phyloP scores from a whole-genome alignment of 1,140 invertebrate genomes.

The Dolichoris vasculosae region DNA sequence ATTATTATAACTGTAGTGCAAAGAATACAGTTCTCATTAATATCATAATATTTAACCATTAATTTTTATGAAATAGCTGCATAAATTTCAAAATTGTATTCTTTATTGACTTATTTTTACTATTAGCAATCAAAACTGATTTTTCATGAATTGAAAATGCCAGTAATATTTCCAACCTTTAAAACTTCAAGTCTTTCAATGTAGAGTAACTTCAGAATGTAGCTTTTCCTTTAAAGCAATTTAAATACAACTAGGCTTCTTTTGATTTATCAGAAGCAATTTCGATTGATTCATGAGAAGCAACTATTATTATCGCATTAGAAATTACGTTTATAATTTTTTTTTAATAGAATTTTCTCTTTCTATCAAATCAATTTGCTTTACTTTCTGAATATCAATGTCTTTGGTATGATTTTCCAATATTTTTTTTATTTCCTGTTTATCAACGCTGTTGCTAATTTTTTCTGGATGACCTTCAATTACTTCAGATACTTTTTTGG shows the following conservation, averaged over 20 bases:
- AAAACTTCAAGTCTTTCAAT: slow-evolving; percentile 48
- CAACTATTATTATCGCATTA: not conserved
- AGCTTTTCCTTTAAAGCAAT: slow-evolving; percentile 4
- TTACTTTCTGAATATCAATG: slow-evolving; percentile 10
- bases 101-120: slow-evolving; percentile 40
- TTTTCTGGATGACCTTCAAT: not conserved
- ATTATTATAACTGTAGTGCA: slow-evolving; percentile 10
- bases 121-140: slow-evolving; percentile 43
- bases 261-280: not conserved
- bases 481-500: slow-evolving; percentile 1
- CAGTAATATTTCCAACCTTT: slow-evolving; percentile 23
- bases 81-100: slow-evolving; percentile 37
- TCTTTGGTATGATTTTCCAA: slow-evolving; percentile 36
- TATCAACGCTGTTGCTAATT: not conserved
- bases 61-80: slow-evolving; percentile 33
- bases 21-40: slow-evolving; percentile 40
- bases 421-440: slow-evolving; percentile 7
- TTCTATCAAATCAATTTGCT: not conserved
- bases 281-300: slow-evolving; percentile 16
- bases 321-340: not conserved
- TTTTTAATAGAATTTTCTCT: not conserved
- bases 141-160: slow-evolving; percentile 48
- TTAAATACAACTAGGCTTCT: slow-evolving; percentile 18
- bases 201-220: slow-evolving; percentile 25
- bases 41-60: slow-evolving; percentile 23